Base-by-base conservation (phyloP, 1,140 invertebrate species). In the Lepidurus packardi region DNA sequence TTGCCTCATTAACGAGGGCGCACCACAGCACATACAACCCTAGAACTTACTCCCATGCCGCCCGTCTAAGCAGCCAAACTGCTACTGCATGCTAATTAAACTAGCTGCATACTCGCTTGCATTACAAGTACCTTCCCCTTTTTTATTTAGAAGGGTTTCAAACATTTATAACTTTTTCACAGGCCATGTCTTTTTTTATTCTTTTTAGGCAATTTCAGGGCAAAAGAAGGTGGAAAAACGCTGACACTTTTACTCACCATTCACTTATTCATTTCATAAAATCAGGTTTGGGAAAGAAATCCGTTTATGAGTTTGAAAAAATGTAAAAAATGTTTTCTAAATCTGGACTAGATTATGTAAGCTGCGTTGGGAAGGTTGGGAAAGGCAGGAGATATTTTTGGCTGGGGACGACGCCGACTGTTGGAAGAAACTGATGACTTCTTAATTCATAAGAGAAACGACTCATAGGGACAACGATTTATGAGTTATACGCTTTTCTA, bases 1-100 rank as follows among this genome's bases (percentile, higher is more conserved):
- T 65, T 65, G 53, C 53, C 53, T 65, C 53, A 65, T 65, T 65
- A 65, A 65, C 53, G 53, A 65, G 53, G 13, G 53, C 53, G 53
- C 53, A 16, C 53, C 16, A 65, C 53, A 65, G 53, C 53, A 65
- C 53, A 65, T 65, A 65, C 53, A 65, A 65, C 53, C 53, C 53
- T 65, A 65, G 53, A 65, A 34, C 53, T 7, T n/a, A 21, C 53
- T 65, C 53, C 53, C 53, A 65, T 65, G 16, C 53, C 53, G 53
- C 53, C 53, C 53, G 21, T 65, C 53, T 65, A 65, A 65, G 53
- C 53, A 65, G 21, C 53, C 21, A 65, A 21, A 65, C 53, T 65
- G 53, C 53, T 21, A 65, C 53, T 65, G 53, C 53, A 65, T 65
- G 53, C 53, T 65, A 65, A 65, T 65, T 65, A 65, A 65, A 65